Evolutionary conservation across 1,140 invertebrate species (phyloP).

Genomic region (Drosophila ficusphila): DNA sequence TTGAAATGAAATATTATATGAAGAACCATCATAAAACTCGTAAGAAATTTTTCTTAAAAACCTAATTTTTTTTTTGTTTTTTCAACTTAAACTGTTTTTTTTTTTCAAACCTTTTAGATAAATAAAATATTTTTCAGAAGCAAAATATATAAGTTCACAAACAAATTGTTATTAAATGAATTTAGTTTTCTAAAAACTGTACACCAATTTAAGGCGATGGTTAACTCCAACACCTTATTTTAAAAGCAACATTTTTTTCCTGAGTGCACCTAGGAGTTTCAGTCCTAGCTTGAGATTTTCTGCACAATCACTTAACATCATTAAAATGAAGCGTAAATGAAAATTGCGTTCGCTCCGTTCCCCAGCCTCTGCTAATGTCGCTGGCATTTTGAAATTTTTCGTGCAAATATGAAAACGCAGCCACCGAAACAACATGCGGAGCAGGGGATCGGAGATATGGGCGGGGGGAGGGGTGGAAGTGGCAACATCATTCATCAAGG

Average conservation of each 20-base stretch:
- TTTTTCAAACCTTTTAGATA: too few relatives aligned
- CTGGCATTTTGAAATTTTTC: slow-evolving; percentile 71
- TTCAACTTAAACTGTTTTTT: too few relatives aligned
- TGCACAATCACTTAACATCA: slow-evolving; percentile 83
- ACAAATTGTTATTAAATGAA: too few relatives aligned
- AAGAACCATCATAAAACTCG: too few relatives aligned
- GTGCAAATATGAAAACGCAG: slow-evolving; percentile 74
- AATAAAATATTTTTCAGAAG: too few relatives aligned
- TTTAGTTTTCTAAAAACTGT: too few relatives aligned
- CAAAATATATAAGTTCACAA: too few relatives aligned
- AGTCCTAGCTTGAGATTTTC: slow-evolving; percentile 62
- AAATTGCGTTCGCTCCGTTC: slow-evolving; percentile 65
- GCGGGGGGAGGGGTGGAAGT: slow-evolving; percentile 14
- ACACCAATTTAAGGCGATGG: too few relatives aligned
- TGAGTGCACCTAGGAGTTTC: slow-evolving; percentile 7
- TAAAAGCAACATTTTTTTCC: not conserved
- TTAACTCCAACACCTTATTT: not conserved
- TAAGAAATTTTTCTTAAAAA: too few relatives aligned
- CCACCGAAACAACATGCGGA: slow-evolving; percentile 5
- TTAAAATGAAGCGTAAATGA: slow-evolving; percentile 82
- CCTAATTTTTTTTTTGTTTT: too few relatives aligned
- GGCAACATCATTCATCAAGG: slow-evolving; percentile 79
- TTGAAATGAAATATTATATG: too few relatives aligned
- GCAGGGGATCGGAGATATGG: slow-evolving; percentile 14
- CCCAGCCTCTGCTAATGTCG: slow-evolving; percentile 62